phyloP scores from a whole-genome alignment of 2,888 invertebrate species.

The Drosophila affinis region DNA sequence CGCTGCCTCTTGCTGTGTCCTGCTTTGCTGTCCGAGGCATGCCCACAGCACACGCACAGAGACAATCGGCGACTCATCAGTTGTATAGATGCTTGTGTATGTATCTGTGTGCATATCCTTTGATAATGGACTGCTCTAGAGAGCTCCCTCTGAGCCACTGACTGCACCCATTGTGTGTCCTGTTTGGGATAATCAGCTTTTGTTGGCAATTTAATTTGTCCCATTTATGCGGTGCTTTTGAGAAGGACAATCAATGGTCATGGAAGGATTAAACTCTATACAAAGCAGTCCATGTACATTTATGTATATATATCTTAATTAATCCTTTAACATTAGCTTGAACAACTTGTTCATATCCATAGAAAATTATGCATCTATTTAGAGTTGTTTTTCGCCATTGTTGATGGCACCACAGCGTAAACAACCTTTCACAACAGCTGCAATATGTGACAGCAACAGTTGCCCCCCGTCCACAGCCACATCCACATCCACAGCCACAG shows the following conservation, averaged over 20 bases:
- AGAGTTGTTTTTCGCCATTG: conserved; percentile 27
- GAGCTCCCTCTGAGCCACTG: conserved; percentile 28
- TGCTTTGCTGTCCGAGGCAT: conserved; percentile 9
- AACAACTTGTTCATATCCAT: conserved; percentile 17
- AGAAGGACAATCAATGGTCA: conserved; percentile 11
- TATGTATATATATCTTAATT: not conserved
- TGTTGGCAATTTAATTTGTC: conserved; percentile 37
- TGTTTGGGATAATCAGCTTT: conserved; percentile 19
- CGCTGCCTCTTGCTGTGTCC: conserved; percentile 1
- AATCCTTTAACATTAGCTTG: conserved; percentile 27
- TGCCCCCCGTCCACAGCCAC: conserved; percentile 31
- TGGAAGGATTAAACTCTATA: not conserved
- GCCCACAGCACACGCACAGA: conserved; percentile 7
- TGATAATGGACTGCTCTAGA: conserved; percentile 33
- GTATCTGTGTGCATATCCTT: conserved; percentile 19
- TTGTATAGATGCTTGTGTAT: not conserved
- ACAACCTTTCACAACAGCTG: conserved; percentile 43
- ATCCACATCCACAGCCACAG: not conserved
- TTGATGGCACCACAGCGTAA: conserved; percentile 36
- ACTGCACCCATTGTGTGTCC: conserved; percentile 21
- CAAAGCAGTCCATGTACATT: not conserved
- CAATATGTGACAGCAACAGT: conserved; percentile 73
- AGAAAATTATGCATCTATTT: conserved; percentile 34
- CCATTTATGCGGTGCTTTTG: conserved; percentile 6
- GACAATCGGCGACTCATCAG: conserved; percentile 2